These are phyloP conservation scores for Phaedon cochleariae DNA, from an alignment of 2,888 invertebrate species.

Conservation along the genomic window DNA sequence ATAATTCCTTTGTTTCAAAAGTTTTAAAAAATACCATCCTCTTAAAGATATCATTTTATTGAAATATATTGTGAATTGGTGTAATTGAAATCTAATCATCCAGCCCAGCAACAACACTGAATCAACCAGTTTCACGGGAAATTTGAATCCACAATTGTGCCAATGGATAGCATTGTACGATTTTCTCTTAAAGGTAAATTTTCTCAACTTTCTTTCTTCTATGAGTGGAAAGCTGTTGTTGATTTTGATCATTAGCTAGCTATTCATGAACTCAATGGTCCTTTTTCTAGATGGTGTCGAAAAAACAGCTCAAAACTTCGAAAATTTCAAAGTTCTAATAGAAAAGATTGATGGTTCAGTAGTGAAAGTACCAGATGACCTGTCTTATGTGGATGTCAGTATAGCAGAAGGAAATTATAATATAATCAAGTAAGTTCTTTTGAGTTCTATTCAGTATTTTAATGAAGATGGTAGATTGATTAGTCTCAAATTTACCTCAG, in stretches of 20 bases:
- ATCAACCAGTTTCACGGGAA: too few relatives aligned
- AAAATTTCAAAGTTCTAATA: constrained; percentile 53
- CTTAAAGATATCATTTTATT: not conserved
- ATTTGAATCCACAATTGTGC: too few relatives aligned
- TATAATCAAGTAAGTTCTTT: constrained; percentile 53
- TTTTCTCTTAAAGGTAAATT: not conserved
- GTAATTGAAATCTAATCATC: too few relatives aligned
- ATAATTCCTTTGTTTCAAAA: not conserved
- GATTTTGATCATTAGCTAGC: too few relatives aligned
- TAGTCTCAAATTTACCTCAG: too few relatives aligned
- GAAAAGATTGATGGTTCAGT: constrained; percentile 58
- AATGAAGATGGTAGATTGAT: too few relatives aligned
- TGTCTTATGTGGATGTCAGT: constrained; percentile 54
- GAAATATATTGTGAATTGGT: too few relatives aligned
- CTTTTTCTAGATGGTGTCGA: constrained; percentile 48
- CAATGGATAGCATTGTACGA: not conserved
- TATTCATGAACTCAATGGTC: not conserved
- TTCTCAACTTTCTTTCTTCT: not conserved
- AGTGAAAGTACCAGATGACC: constrained; percentile 50
- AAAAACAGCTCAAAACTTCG: constrained; percentile 47
- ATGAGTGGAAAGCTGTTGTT: too few relatives aligned
- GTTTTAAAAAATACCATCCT: not conserved
- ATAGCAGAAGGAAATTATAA: constrained; percentile 57
- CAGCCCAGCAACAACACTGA: too few relatives aligned
- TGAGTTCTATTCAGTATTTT: too few relatives aligned